phyloP scores from a whole-genome alignment of 2,888 invertebrate species.

The Agrochola macilenta region DNA sequence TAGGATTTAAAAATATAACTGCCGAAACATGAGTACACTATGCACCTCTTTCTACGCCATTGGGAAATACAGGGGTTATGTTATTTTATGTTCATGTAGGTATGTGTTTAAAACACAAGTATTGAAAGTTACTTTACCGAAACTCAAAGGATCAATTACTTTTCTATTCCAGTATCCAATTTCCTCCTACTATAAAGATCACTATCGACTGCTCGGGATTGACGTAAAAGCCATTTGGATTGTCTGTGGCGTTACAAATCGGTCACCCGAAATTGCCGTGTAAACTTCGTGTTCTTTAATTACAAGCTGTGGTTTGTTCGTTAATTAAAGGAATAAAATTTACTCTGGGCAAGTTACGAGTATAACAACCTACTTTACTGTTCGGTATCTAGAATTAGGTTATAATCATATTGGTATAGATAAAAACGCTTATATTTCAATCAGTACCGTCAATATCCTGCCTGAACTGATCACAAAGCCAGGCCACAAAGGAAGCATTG shows the following conservation, averaged over 20 bases:
- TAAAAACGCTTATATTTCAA: conserved; percentile 2
- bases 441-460: conserved; percentile 5
- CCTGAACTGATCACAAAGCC: conserved; percentile 27
- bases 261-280: conserved; percentile 46
- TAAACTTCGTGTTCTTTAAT: conserved; percentile 41
- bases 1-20: neutral
- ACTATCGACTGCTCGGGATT: conserved; percentile 52
- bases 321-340: conserved; percentile 23
- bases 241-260: conserved; percentile 44
- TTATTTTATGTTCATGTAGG: neutral
- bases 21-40: neutral
- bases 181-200: conserved; percentile 57
- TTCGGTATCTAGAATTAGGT: neutral
- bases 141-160: conserved; percentile 56
- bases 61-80: neutral
- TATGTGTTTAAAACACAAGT: conserved; percentile 14
- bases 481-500: conserved; percentile 28
- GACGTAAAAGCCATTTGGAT: conserved; percentile 49
- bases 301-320: conserved; percentile 29
- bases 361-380: neutral
- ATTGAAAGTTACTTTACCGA: conserved; percentile 34
- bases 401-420: neutral
- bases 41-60: neutral
- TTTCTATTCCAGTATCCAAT: conserved; percentile 56
- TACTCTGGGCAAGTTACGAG: neutral